These are phyloP conservation scores for Hassar affinis DNA, from an alignment of 2,113 vertebrate species.

Conservation along the genomic window DNA sequence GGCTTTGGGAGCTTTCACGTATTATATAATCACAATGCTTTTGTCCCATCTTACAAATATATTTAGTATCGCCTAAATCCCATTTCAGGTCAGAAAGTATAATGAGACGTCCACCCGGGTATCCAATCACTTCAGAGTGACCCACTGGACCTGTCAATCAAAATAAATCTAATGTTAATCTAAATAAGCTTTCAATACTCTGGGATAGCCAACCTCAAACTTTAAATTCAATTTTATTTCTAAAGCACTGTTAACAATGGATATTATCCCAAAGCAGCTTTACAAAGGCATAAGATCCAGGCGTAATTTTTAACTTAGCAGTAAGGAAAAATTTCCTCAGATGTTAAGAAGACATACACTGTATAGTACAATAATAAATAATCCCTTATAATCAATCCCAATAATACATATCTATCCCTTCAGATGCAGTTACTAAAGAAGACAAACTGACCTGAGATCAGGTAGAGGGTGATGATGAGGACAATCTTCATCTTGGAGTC, in stretches of 20 bases:
- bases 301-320: too few species aligned
- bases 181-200: background rate
- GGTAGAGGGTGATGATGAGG: constrained; percentile 17
- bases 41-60: background rate
- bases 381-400: too few species aligned
- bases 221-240: too few species aligned
- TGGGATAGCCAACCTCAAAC: background rate
- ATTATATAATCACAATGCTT: background rate
- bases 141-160: background rate
- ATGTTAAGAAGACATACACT: too few species aligned
- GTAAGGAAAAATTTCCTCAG: too few species aligned
- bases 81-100: background rate
- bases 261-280: too few species aligned
- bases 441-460: constrained; percentile 35
- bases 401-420: too few species aligned
- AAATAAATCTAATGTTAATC: background rate
- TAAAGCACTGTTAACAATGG: too few species aligned
- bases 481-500: constrained; percentile 27
- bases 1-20: background rate
- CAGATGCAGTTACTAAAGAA: background rate
- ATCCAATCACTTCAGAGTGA: background rate
- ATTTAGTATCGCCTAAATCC: background rate
- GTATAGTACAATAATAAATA: too few species aligned
- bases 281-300: too few species aligned
- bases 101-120: background rate